Base-by-base conservation (phyloP, 1,140 invertebrate genomes). In the Lepidurus packardi region DNA sequence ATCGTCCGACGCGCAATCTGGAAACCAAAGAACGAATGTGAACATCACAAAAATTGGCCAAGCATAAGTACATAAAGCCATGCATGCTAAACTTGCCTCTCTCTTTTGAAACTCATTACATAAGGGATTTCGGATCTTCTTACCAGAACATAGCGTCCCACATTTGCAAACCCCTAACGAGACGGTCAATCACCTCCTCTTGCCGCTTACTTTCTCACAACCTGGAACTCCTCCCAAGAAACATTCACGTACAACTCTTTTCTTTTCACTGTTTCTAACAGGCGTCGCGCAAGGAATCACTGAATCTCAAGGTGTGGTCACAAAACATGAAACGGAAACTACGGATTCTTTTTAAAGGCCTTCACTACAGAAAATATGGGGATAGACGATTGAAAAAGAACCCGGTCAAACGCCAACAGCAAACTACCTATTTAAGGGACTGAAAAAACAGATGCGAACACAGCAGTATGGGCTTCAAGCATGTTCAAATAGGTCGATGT, bases 151-250 rank as follows among this genome's bases (percentile, higher is more conserved):
- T 16, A 65, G 53, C 53, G 53, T 65, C 53, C 53, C 53, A 65
- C 53, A 65, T 65, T 65, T 21, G 13, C 53, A 21, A 65, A 21
- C 53, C 16, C 53, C 53, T 13, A 65, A 65, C 53, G 53, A 65
- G 13, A 65, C 53, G 53, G 53, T 65, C 53, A 65, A 65, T 65
- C 53, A 65, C 53, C 53, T 65, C 21, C 21, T 65, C 53, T 65
- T 21, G 9, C 53, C 53, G 53, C 53, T 65, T 65, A 65, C 53
- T 21, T 65, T 65, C 53, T 65, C 53, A 65, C 16, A n/a, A n/a
- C 53, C 53, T 21, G 21, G 53, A 34, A 34, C 53, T 65, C 53
- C 53, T 13, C 53, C 53, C 53, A 16, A 16, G 21, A 21, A 13
- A 16, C 53, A 65, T 21, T n/a, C 53, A n/a, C 53, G 53, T 16